Percentiles rank a stretch among this genome's conserved stretches.
Evolutionary conservation across 1,140 invertebrate species (phyloP).

Genomic region (Macrotrachela quadricornifera): DNA sequence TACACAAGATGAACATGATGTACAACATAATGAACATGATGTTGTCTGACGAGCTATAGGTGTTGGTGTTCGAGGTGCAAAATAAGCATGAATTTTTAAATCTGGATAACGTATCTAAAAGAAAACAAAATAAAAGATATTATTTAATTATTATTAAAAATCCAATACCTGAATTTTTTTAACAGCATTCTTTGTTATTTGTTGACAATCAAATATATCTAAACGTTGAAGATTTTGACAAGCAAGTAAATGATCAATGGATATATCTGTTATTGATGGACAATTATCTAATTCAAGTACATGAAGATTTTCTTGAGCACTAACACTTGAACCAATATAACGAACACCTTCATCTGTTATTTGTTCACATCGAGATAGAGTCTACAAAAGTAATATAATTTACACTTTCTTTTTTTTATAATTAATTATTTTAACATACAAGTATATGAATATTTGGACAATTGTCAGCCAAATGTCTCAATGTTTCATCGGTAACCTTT

Average conservation of each 20-base stretch:
- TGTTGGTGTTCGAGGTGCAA: conserved; percentile 88
- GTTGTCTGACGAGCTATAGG: conserved; percentile 59
- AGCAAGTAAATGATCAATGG: conserved; percentile 72
- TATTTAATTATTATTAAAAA: not conserved
- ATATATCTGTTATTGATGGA: conserved; percentile 90
- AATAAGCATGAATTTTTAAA: conserved; percentile 95
- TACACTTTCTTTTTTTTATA: too few relatives aligned
- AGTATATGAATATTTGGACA: conserved; percentile 78
- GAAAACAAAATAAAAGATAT: not conserved
- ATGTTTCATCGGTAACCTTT: conserved; percentile 69
- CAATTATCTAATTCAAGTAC: conserved; percentile 95
- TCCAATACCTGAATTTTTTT: conserved; percentile 68
- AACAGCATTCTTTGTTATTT: conserved; percentile 85
- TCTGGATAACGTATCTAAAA: conserved; percentile 71
- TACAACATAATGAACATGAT: conserved; percentile 85
- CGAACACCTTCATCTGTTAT: conserved; percentile 93
- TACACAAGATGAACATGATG: too few relatives aligned
- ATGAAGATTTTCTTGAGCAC: conserved; percentile 43
- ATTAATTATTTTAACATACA: conserved; percentile 35
- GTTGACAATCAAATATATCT: conserved; percentile 94
- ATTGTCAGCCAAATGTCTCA: conserved; percentile 71
- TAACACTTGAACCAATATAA: conserved; percentile 68
- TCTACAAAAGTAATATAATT: conserved; percentile 38
- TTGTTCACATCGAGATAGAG: conserved; percentile 86
- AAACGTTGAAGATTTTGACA: conserved; percentile 85